Evolutionary conservation across 2,113 vertebrate genomes (phyloP).

Genomic region (Muscicapa adusta): DNA sequence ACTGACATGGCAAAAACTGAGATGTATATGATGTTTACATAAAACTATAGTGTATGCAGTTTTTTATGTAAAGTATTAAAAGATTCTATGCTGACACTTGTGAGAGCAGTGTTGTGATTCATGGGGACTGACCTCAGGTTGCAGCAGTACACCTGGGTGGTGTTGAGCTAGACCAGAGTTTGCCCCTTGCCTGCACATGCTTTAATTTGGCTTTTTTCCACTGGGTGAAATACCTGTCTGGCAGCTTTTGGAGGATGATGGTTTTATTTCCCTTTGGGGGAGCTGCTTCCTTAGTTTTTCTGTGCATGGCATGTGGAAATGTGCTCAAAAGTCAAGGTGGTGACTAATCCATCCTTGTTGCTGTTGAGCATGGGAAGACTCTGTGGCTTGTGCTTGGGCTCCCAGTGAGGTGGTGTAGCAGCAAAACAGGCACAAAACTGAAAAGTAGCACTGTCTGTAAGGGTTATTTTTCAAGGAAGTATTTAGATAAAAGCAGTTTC

Average conservation of each 20-base stretch:
- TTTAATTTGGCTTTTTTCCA: not conserved
- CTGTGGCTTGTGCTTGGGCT: not conserved
- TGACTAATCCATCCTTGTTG: not conserved
- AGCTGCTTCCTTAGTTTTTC: not conserved
- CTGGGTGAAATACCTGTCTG: not conserved
- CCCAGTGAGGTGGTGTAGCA: not conserved
- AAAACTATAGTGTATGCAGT: conserved; percentile 80
- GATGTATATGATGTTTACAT: conserved; percentile 79
- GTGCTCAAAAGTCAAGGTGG: not conserved
- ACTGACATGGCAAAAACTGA: conserved; percentile 75
- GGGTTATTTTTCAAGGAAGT: not conserved
- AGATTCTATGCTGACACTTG: conserved; percentile 70
- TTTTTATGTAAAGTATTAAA: conserved; percentile 83
- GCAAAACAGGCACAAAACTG: not conserved
- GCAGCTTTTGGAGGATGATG: not conserved
- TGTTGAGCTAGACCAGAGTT: not conserved
- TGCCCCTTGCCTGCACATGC: not conserved
- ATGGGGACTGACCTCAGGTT: not conserved
- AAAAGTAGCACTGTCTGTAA: fast-evolving
- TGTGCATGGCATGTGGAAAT: not conserved
- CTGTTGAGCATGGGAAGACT: not conserved
- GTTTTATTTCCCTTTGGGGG: not conserved
- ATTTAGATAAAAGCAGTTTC: not conserved
- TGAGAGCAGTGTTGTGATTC: conserved; percentile 45
- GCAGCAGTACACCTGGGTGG: fast-evolving